These are phyloP conservation scores for Drosophila recens DNA, from an alignment of 2,888 invertebrate genomes.

Conservation along the genomic window DNA sequence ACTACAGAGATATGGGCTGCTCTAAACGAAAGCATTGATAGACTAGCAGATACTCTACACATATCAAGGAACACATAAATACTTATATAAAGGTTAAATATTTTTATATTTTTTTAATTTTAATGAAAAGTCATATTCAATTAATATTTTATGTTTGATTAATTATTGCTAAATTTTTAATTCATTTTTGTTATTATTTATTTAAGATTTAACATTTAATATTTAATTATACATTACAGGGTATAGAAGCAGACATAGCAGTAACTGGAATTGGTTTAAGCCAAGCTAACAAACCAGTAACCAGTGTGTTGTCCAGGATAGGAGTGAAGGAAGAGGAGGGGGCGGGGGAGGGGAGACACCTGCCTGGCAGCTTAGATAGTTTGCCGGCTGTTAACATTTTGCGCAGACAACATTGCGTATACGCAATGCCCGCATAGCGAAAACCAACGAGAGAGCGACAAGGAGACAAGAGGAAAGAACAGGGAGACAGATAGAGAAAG, in stretches of 20 bases:
- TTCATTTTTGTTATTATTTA: too few relatives aligned
- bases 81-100: not conserved
- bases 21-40: not conserved
- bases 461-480: not conserved
- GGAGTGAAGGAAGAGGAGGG: not conserved
- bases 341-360: not conserved
- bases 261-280: not conserved
- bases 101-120: too few relatives aligned
- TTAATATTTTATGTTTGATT: too few relatives aligned
- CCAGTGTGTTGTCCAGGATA: not conserved
- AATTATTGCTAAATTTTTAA: too few relatives aligned
- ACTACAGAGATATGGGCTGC: not conserved
- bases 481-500: not conserved
- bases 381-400: conserved; percentile 25
- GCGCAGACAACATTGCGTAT: conserved; percentile 44
- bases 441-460: not conserved
- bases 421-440: conserved; percentile 24
- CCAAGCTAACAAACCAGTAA: not conserved
- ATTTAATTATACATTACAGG: not conserved
- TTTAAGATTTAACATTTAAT: too few relatives aligned
- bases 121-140: too few relatives aligned
- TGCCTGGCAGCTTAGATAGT: conserved; percentile 27
- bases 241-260: not conserved
- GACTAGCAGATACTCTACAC: conserved; percentile 3
- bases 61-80: not conserved